These are phyloP conservation scores for Spea hammondii DNA, from an alignment of 2,797 vertebrate genomes.

Conservation along the genomic window DNA sequence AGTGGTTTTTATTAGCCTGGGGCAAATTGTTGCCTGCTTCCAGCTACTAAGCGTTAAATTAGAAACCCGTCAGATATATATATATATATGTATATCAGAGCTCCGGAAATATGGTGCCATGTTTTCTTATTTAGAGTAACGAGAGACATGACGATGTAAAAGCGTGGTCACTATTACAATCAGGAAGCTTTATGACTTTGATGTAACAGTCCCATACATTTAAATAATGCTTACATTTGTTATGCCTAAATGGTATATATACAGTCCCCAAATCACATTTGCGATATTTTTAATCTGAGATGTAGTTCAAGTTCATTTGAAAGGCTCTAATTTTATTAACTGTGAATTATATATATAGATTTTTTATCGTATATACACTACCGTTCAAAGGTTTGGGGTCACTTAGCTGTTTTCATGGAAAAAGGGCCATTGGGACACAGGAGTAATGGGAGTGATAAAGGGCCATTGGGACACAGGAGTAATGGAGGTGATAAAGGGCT, in stretches of 20 bases:
- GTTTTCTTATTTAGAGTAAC: conserved; percentile 28
- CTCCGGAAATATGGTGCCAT: neutral
- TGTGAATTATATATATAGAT: too few relatives aligned
- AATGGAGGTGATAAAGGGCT: too few relatives aligned
- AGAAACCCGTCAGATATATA: conserved; percentile 4
- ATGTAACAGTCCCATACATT: conserved; percentile 9
- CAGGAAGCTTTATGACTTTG: conserved; percentile 6
- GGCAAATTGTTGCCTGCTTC: neutral
- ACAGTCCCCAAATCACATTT: neutral
- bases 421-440: too few relatives aligned
- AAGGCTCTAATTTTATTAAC: too few relatives aligned
- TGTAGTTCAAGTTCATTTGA: neutral
- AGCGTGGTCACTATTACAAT: neutral
- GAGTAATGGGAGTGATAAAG: too few relatives aligned
- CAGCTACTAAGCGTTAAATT: neutral
- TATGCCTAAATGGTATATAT: neutral
- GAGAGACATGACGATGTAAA: conserved; percentile 14
- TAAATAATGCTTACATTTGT: conserved; percentile 19
- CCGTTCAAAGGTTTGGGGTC: too few relatives aligned
- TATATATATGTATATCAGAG: neutral
- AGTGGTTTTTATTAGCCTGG: conserved; percentile 7
- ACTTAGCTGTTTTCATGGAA: too few relatives aligned
- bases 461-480: too few relatives aligned
- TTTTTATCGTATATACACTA: too few relatives aligned
- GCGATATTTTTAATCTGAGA: neutral